phyloP scores from a whole-genome alignment of 2,888 invertebrate species.

The Hydraecia micacea region DNA sequence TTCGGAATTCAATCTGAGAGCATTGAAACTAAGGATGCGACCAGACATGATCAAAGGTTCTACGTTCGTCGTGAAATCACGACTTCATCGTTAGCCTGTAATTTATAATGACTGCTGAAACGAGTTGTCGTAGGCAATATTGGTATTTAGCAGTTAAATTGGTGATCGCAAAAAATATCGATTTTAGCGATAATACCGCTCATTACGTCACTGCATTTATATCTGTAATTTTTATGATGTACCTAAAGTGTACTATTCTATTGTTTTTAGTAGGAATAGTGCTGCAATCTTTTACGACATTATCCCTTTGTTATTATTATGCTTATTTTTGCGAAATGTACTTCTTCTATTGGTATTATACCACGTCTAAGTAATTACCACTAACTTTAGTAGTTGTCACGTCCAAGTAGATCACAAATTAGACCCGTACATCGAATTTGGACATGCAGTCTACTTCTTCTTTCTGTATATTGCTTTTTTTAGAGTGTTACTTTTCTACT shows the following conservation, averaged over 20 bases:
- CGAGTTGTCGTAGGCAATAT: background rate
- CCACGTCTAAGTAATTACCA: background rate
- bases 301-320: no score
- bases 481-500: background rate
- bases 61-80: background rate
- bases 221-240: no score
- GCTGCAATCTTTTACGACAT: no score
- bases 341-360: background rate
- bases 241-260: no score
- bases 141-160: background rate
- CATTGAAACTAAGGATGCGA: constrained; percentile 12
- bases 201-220: no score
- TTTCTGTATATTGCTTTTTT: background rate
- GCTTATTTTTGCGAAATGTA: background rate
- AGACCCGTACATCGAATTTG: background rate
- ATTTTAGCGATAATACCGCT: background rate
- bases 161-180: background rate
- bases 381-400: no score
- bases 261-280: no score
- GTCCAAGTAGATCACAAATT: no score
- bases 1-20: constrained; percentile 13
- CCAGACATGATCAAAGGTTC: background rate
- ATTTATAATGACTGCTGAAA: background rate
- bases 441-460: background rate
- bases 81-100: background rate